phyloP scores from a whole-genome alignment of 2,113 vertebrate genomes.

The Delphinus delphis region DNA sequence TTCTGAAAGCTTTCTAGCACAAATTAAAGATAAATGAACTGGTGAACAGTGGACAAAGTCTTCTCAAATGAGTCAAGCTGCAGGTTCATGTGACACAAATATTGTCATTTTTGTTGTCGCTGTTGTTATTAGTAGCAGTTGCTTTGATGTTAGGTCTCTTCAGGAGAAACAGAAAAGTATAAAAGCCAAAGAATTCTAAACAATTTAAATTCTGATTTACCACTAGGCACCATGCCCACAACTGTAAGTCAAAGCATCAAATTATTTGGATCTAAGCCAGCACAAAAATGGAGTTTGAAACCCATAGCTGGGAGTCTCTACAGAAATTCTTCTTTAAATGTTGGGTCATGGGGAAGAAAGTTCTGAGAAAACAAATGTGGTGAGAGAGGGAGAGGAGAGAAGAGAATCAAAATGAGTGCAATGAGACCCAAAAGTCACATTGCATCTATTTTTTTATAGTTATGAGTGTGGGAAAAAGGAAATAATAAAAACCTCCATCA shows the following conservation, averaged over 20 bases:
- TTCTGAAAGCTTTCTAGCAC: not conserved
- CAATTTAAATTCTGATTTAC: not conserved
- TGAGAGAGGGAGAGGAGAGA: not conserved
- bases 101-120: not conserved
- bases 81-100: not conserved
- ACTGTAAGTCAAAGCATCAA: not conserved
- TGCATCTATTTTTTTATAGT: not conserved
- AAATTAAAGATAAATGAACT: not conserved
- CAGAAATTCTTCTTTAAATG: not conserved
- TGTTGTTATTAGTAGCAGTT: not conserved
- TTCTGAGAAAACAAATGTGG: not conserved
- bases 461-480: not conserved
- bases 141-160: not conserved
- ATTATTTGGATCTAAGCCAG: not conserved
- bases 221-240: not conserved
- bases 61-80: not conserved
- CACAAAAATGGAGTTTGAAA: not conserved
- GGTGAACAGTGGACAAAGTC: not conserved
- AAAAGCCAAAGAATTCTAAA: not conserved
- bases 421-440: not conserved
- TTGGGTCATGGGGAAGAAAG: not conserved
- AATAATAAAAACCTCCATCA: slow-evolving; percentile 2
- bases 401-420: not conserved
- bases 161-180: not conserved
- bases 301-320: not conserved